Evolutionary conservation across 2,797 vertebrate genomes (phyloP).

Genomic region (Alfaro cultratus): DNA sequence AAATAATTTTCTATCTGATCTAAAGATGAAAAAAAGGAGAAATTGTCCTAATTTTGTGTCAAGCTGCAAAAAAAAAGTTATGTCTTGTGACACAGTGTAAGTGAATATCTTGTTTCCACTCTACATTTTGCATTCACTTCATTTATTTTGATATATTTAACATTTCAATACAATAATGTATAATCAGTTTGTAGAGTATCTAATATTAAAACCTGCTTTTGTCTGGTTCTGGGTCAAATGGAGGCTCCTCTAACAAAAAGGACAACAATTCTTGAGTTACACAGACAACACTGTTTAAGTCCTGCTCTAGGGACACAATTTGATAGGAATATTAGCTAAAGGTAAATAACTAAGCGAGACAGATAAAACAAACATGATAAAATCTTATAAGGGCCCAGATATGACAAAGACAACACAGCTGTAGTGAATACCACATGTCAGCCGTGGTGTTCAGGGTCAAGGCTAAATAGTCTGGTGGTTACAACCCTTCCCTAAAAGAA

Average conservation of each 20-base stretch:
- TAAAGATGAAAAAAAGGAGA: not conserved
- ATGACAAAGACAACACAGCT: constrained; percentile 77
- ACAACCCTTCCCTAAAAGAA: constrained; percentile 30
- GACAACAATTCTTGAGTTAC: constrained; percentile 70
- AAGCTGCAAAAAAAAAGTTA: not conserved
- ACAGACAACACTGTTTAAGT: constrained; percentile 64
- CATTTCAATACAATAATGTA: constrained; percentile 12
- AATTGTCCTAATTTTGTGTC: not conserved
- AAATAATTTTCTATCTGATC: not conserved
- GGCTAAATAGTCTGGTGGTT: constrained; percentile 51
- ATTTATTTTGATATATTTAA: constrained; percentile 36
- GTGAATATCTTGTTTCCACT: not conserved
- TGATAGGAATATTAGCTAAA: constrained; percentile 68
- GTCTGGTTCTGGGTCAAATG: constrained; percentile 43
- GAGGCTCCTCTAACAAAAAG: constrained; percentile 52
- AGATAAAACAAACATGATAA: constrained; percentile 79
- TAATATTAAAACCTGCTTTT: constrained; percentile 38
- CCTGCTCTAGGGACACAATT: constrained; percentile 62
- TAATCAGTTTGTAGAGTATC: constrained; percentile 32
- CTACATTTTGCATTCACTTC: constrained; percentile 49
- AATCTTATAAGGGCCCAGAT: constrained; percentile 74
- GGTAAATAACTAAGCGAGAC: constrained; percentile 73
- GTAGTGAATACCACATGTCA: constrained; percentile 81
- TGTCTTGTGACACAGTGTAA: not conserved
- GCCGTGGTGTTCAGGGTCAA: constrained; percentile 60